Evolutionary conservation across 2,888 invertebrate species (phyloP).

Genomic region (Spicauda simplicius): DNA sequence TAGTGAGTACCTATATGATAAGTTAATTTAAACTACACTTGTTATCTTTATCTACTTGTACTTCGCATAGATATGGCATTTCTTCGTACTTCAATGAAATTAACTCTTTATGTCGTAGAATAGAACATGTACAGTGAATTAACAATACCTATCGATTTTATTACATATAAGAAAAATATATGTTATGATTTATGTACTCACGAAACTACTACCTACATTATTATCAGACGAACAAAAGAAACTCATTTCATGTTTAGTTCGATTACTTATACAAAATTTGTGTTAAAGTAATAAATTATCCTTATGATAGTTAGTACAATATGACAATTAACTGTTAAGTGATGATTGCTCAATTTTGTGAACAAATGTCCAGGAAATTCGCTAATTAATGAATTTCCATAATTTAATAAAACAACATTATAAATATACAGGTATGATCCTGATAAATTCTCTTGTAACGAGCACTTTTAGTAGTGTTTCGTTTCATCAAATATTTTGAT

Average conservation of each 20-base stretch:
- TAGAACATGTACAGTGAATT: slow-evolving; percentile 78
- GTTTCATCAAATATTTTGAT: slow-evolving; percentile 31
- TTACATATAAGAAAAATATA: slow-evolving; percentile 52
- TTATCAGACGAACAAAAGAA: not conserved
- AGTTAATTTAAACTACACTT: slow-evolving; percentile 37
- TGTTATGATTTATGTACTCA: slow-evolving; percentile 2
- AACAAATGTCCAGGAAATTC: slow-evolving; percentile 45
- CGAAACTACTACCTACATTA: not conserved
- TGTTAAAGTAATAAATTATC: slow-evolving; percentile 50
- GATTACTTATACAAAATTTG: not conserved
- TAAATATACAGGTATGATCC: slow-evolving; percentile 10
- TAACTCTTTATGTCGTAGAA: slow-evolving; percentile 73
- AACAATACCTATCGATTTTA: slow-evolving; percentile 75
- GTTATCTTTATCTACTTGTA: slow-evolving; percentile 42
- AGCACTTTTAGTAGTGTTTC: slow-evolving; percentile 8
- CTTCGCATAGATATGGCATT: slow-evolving; percentile 16
- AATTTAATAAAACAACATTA: slow-evolving; percentile 5
- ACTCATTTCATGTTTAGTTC: not conserved
- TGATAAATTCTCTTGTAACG: slow-evolving; percentile 12
- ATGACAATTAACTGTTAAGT: slow-evolving; percentile 71
- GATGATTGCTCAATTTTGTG: slow-evolving; percentile 79
- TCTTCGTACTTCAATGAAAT: slow-evolving; percentile 32
- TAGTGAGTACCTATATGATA: slow-evolving; percentile 4
- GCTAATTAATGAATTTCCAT: slow-evolving; percentile 20
- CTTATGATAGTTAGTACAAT: slow-evolving; percentile 77